phyloP scores from a whole-genome alignment of 2,113 vertebrate genomes.

The Phalacrocorax aristotelis region DNA sequence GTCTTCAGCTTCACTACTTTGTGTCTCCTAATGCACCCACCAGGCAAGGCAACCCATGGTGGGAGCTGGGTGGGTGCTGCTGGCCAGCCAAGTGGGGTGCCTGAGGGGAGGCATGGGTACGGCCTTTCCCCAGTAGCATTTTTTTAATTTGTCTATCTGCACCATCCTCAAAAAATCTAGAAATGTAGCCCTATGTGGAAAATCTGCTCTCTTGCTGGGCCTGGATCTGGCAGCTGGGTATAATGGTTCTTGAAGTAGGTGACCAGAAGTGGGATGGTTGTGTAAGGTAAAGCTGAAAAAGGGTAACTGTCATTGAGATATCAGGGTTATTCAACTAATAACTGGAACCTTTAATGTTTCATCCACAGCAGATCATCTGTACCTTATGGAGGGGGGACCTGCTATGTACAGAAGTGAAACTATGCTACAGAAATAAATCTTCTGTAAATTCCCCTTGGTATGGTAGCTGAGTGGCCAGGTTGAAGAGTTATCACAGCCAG shows the following conservation, averaged over 20 bases:
- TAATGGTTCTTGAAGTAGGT: neutral
- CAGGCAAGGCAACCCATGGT: rapidly evolving
- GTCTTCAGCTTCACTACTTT: neutral
- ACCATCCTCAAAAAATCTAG: neutral
- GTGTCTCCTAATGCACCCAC: neutral
- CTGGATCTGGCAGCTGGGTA: neutral
- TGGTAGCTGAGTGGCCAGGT: neutral
- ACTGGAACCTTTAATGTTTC: neutral
- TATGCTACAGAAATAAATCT: neutral
- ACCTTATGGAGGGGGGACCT: neutral
- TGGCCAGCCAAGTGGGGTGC: neutral
- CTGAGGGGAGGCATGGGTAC: neutral
- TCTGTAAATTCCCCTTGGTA: neutral
- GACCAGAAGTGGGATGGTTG: neutral
- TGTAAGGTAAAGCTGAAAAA: neutral
- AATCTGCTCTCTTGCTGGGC: neutral
- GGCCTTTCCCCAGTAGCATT: neutral
- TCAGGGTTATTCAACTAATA: neutral
- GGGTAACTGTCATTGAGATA: neutral
- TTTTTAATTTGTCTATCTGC: neutral
- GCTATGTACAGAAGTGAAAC: neutral
- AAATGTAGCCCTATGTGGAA: neutral
- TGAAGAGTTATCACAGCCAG: neutral
- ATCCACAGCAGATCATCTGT: neutral
- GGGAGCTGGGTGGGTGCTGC: neutral